A percentile compares a stretch with the other conserved stretches of the same genome.
phyloP scores from a whole-genome alignment of 2,797 vertebrate genomes.

The Hapalemur alaotrensis region DNA sequence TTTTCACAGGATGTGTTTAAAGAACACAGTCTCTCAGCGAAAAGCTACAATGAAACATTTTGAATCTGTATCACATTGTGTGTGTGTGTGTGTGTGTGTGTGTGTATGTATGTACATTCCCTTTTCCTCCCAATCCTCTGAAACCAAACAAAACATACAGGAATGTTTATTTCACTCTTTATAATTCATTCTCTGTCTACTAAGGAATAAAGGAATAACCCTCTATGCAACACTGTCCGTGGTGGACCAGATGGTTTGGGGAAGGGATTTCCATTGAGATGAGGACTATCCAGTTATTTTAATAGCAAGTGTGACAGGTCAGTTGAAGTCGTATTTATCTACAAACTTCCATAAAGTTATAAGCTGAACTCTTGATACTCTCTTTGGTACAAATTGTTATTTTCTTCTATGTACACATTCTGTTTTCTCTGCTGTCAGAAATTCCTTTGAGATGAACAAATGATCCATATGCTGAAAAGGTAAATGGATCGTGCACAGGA shows the following conservation, averaged over 20 bases:
- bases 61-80: not conserved
- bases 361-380: slow-evolving; percentile 51
- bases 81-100: not conserved
- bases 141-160: not conserved
- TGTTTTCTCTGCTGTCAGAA: slow-evolving; percentile 6
- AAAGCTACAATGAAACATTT: not conserved
- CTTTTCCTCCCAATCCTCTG: not conserved
- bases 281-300: not conserved
- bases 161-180: not conserved
- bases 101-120: not conserved
- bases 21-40: not conserved
- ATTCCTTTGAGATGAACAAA: slow-evolving; percentile 54
- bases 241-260: not conserved
- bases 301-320: not conserved
- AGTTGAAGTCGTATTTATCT: not conserved
- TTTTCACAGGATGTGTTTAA: not conserved
- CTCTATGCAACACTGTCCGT: not conserved
- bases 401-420: slow-evolving; percentile 9
- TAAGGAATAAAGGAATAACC: not conserved
- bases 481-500: slow-evolving; percentile 13
- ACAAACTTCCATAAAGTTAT: not conserved
- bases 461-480: slow-evolving; percentile 37
- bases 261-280: not conserved
- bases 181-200: not conserved
- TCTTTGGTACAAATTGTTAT: slow-evolving; percentile 29